These are phyloP conservation scores for Monopterus albus DNA, from an alignment of 2,113 vertebrate species.

Conservation along the genomic window DNA sequence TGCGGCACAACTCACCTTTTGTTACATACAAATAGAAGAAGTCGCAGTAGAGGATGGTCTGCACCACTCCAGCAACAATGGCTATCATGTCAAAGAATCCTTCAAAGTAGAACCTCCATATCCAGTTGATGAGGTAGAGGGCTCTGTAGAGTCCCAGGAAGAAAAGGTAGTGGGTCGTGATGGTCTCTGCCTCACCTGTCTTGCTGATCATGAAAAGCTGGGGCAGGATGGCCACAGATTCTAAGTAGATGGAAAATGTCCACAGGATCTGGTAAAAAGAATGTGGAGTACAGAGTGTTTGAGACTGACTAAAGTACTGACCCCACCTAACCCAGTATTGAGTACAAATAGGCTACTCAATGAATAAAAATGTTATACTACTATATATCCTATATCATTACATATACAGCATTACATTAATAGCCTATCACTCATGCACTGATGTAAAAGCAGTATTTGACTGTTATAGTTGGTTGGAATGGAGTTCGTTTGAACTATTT, in stretches of 20 bases:
- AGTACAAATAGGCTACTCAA: too few relatives aligned
- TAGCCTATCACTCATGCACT: too few relatives aligned
- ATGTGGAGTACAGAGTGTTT: not conserved
- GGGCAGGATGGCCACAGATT: conserved; percentile 97
- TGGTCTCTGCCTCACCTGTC: conserved; percentile 98
- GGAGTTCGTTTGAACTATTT: too few relatives aligned
- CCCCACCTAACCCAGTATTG: too few relatives aligned
- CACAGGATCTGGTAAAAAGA: conserved; percentile 89
- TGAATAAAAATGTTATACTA: too few relatives aligned
- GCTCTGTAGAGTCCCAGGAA: conserved; percentile 97
- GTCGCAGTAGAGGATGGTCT: conserved; percentile 99
- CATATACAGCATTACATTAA: too few relatives aligned
- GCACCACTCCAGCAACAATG: conserved; percentile 96
- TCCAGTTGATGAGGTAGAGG: conserved; percentile 98
- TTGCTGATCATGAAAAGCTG: conserved; percentile 99
- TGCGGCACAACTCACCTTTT: conserved; percentile 87
- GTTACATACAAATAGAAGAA: conserved; percentile 99
- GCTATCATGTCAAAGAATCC: conserved; percentile 99
- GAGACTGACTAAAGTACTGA: too few relatives aligned
- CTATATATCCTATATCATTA: too few relatives aligned
- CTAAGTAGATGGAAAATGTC: conserved; percentile 99
- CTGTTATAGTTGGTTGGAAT: too few relatives aligned
- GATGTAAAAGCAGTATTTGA: too few relatives aligned
- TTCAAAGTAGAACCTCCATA: conserved; percentile 99
- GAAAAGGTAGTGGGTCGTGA: conserved; percentile 99